A percentile compares a stretch with the other conserved stretches of the same genome.
These are phyloP conservation scores for Anagrus nilaparvatae DNA, from an alignment of 1,140 invertebrate genomes.

Conservation along the genomic window DNA sequence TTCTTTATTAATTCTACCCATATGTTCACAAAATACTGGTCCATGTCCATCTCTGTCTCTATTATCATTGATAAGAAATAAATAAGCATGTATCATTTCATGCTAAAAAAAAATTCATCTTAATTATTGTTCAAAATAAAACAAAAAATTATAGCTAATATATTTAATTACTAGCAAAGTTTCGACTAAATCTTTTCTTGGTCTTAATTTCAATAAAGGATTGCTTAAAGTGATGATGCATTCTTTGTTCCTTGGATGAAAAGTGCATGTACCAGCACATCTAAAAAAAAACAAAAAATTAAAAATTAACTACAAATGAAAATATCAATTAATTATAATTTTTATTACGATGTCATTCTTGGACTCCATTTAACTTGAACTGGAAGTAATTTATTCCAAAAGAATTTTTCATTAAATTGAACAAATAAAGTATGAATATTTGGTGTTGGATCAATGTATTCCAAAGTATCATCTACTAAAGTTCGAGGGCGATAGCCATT, in stretches of 20 bases:
- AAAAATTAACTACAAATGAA: constrained; percentile 5
- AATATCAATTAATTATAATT: constrained; percentile 4
- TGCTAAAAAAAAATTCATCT: constrained; percentile 50
- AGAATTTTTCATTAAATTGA: constrained; percentile 80
- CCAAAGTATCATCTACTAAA: constrained; percentile 55
- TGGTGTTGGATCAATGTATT: constrained; percentile 87
- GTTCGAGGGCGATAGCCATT: constrained; percentile 35
- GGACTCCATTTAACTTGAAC: constrained; percentile 91
- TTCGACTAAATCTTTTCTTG: constrained; percentile 87
- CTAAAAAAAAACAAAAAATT: constrained; percentile 34
- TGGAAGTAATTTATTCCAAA: constrained; percentile 61
- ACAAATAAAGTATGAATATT: constrained; percentile 79
- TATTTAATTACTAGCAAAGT: constrained; percentile 67
- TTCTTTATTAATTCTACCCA: constrained; percentile 83
- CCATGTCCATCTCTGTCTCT: constrained; percentile 88
- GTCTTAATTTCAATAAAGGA: constrained; percentile 82
- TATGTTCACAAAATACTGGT: constrained; percentile 85
- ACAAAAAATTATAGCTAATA: constrained; percentile 5
- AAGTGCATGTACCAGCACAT: constrained; percentile 74
- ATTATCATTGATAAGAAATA: constrained; percentile 78
- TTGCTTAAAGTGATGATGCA: constrained; percentile 79
- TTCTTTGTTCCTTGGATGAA: constrained; percentile 63
- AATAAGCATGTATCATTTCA: constrained; percentile 98
- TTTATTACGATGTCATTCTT: constrained; percentile 79
- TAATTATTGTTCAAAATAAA: constrained; percentile 11